phyloP scores from a whole-genome alignment of 2,113 vertebrate species.

The Actenoides hombroni region DNA sequence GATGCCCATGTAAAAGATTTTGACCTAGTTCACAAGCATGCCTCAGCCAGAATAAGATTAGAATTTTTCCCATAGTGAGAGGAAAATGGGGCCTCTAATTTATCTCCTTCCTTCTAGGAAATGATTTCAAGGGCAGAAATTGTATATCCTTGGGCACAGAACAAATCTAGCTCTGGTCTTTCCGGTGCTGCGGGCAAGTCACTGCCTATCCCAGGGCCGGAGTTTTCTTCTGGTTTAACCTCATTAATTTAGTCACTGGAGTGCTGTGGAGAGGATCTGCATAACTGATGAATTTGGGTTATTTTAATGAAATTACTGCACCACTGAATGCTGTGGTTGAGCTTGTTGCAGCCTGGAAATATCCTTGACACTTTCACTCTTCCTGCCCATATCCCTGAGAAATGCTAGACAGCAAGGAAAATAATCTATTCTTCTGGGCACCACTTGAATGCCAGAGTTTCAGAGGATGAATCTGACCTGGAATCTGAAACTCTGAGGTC shows the following conservation, averaged over 20 bases:
- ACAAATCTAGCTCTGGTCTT: conserved; percentile 1
- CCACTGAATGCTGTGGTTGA: not conserved
- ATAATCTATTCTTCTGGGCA: not conserved
- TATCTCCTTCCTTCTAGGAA: conserved; percentile 56
- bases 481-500: not conserved
- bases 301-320: not conserved
- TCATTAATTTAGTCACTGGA: not conserved
- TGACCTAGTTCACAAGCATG: accelerated
- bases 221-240: conserved; percentile 22
- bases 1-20: not conserved
- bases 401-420: not conserved
- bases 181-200: conserved; percentile 32
- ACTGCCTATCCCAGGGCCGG: conserved; percentile 25
- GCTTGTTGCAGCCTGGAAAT: not conserved
- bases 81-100: conserved; percentile 5
- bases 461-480: not conserved
- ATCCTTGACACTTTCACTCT: not conserved
- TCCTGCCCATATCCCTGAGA: not conserved
- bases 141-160: conserved; percentile 42
- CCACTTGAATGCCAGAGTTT: not conserved
- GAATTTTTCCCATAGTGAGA: not conserved
- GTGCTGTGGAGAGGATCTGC: not conserved
- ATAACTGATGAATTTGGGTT: not conserved
- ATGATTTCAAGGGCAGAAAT: conserved; percentile 49
- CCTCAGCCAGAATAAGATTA: not conserved